Conservation (phyloP, 2,888 invertebrate genomes). For the Linnaemya tessellans region DNA sequence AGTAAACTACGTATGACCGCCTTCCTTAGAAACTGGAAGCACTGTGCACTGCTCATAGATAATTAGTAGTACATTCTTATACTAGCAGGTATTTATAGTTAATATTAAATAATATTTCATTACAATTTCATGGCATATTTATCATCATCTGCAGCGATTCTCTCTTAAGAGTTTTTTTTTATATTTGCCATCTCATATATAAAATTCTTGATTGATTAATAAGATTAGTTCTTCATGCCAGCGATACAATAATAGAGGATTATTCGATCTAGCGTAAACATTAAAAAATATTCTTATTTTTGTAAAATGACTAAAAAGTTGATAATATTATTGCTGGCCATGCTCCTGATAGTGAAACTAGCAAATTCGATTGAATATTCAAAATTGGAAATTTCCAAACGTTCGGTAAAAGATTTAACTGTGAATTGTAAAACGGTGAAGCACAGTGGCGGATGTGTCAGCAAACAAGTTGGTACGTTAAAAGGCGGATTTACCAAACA, state of each 20-base stretch:
- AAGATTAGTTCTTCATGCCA: not conserved
- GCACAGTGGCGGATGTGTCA: not conserved
- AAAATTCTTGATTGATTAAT: not conserved
- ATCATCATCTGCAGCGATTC: too few relatives aligned
- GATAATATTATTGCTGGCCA: not conserved
- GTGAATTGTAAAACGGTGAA: constrained; percentile 1
- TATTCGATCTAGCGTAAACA: not conserved
- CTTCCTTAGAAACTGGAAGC: too few relatives aligned
- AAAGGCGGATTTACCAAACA: not conserved
- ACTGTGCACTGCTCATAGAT: too few relatives aligned
- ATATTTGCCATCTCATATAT: not conserved
- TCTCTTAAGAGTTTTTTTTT: too few relatives aligned
- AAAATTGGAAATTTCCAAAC: constrained; percentile 3
- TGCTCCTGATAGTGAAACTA: not conserved
- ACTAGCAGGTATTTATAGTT: too few relatives aligned
- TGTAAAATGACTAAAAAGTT: not conserved
- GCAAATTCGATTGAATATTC: not conserved
- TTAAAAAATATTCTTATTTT: not conserved
- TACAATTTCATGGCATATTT: too few relatives aligned
- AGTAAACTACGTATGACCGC: too few relatives aligned
- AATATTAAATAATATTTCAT: too few relatives aligned
- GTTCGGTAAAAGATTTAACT: constrained; percentile 17
- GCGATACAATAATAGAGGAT: not conserved
- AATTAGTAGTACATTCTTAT: too few relatives aligned
- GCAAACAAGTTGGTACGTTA: not conserved